A percentile compares a stretch with the other conserved stretches of the same genome.
Conservation (phyloP, 2,888 invertebrate genomes). For the Thyatira batis region DNA sequence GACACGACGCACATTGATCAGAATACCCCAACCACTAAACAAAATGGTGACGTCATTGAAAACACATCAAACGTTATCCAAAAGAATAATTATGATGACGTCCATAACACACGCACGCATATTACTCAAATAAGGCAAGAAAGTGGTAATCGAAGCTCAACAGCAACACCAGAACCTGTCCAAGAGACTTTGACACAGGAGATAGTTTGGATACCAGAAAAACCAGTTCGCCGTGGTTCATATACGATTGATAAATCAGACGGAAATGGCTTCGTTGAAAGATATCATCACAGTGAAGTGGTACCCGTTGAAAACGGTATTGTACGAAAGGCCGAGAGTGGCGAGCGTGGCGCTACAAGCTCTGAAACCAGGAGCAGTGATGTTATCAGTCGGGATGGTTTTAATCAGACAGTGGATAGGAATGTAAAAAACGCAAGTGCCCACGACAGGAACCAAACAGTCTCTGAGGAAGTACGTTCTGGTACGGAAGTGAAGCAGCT, state of each 20-base stretch:
- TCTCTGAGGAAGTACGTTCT: constrained; percentile 63
- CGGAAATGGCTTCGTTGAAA: constrained; percentile 55
- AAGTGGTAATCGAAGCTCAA: constrained; percentile 60
- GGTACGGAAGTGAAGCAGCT: constrained; percentile 68
- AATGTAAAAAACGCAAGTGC: constrained; percentile 58
- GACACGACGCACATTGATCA: constrained; percentile 8
- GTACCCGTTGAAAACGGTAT: constrained; percentile 67
- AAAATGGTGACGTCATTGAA: constrained; percentile 27
- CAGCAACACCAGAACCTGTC: constrained; percentile 67
- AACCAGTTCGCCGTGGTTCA: constrained; percentile 65
- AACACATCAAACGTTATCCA: constrained; percentile 27
- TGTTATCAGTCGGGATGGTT: constrained; percentile 60
- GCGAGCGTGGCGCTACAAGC: constrained; percentile 53
- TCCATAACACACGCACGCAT: constrained; percentile 46
- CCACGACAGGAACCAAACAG: constrained; percentile 59
- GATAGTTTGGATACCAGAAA: constrained; percentile 72
- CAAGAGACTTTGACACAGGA: constrained; percentile 69
- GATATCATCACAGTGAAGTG: constrained; percentile 61
- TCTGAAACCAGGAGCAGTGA: constrained; percentile 54
- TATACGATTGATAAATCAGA: constrained; percentile 72
- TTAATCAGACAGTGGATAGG: constrained; percentile 58
- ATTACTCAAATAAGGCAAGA: constrained; percentile 66
- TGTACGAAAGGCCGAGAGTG: constrained; percentile 53
- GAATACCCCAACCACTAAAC: constrained; percentile 11
- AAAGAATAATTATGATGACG: constrained; percentile 32